Evolutionary conservation across 53 echinoderm and acorn worm genomes (phyloP).

Genomic region (Astropecten irregularis): DNA sequence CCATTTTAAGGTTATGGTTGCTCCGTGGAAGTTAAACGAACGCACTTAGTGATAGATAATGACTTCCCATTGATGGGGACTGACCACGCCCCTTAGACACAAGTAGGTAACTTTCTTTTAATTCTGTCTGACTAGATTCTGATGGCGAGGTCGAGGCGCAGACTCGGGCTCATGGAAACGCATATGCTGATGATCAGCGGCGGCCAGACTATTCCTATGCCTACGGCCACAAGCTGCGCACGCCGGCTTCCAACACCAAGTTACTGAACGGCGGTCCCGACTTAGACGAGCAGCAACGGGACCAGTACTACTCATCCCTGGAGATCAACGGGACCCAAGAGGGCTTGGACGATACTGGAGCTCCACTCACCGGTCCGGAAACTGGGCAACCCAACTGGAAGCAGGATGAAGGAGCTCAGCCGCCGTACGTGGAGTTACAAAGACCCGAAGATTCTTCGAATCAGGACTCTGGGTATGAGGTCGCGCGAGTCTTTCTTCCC

Average conservation of each 20-base stretch:
- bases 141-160: too few species aligned
- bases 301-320: conserved; percentile 7
- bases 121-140: too few species aligned
- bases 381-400: neutral
- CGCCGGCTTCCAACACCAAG: neutral
- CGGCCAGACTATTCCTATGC: neutral
- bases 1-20: too few species aligned
- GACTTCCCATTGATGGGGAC: too few species aligned
- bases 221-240: neutral
- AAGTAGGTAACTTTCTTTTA: too few species aligned
- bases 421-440: neutral
- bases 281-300: neutral
- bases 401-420: neutral
- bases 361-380: neutral
- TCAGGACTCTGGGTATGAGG: neutral
- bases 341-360: neutral
- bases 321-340: neutral
- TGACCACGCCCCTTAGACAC: too few species aligned
- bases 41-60: too few species aligned
- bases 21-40: too few species aligned
- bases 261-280: neutral
- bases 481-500: neutral
- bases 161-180: too few species aligned
- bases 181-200: neutral
- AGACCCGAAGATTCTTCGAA: neutral